Base-by-base conservation (phyloP, 2,888 invertebrate genomes). In the Drymonia ruficornis region DNA sequence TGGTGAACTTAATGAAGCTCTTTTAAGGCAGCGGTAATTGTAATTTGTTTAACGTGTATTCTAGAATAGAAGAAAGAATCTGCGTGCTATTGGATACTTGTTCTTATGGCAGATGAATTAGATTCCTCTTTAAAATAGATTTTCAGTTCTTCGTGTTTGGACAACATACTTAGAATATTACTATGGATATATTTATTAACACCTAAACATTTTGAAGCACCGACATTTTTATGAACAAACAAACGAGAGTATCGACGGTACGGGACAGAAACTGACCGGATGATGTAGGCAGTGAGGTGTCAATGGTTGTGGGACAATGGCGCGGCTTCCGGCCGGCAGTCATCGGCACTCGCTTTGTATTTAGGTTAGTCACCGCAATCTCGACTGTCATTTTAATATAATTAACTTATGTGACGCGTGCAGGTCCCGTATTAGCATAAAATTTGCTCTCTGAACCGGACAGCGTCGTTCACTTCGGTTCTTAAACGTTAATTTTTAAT, bases 331-430 rank as follows among this genome's bases (percentile, higher is more conserved):
- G 91, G 81, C 76, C 77, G 73, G 69, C 72, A 75, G 76, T 77
- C 83, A 82, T 79, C 79, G 82, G 74, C 72, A 61, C 76, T 76
- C 81, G 85, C 87, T 91, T 91, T 91, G 91, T 90, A 91, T 91
- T 89, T 91, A 87, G 91, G 91, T 91, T 91, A 91, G 85, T 90
- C 91, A 91, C 91, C 89, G 87, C 86, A 80, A 89, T 89, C 87
- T 86, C 87, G 74, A 78, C 85, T 84, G 83, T 78, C 82, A 86
- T 89, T 89, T 85, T 81, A 86, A 88, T 87, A 81, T 85, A 89
- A 89, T 89, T 89, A 89, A 84, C 86, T 83, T 78, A 67, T 72
- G 76, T 81, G 80, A 82, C 84, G 81, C 80, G 78, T 76, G 61
- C 67, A 59, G 72, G 73, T 77, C 70, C 78, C 78, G 74, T 78